Conservation (phyloP, 2,797 vertebrate species). For the Sparidentex hasta region DNA sequence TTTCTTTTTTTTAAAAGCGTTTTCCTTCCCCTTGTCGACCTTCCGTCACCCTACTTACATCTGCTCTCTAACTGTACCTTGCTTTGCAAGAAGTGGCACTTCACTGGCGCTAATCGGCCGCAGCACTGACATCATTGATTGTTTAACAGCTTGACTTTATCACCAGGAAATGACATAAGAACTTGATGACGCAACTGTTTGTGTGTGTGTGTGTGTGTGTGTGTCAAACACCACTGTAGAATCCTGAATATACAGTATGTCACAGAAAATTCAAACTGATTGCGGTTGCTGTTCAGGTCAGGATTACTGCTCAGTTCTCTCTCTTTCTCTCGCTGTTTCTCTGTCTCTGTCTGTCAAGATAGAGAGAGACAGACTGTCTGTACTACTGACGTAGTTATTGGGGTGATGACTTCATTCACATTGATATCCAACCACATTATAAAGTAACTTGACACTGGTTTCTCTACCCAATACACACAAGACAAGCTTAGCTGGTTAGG, state of each 20-base stretch:
- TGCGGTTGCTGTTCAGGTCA: constrained; percentile 23
- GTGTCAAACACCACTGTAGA: constrained; percentile 23
- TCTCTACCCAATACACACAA: constrained; percentile 33
- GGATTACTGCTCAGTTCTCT: background rate
- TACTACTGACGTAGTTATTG: constrained; percentile 25
- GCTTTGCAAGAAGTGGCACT: constrained; percentile 28
- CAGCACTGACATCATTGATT: constrained; percentile 50
- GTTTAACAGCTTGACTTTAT: constrained; percentile 35
- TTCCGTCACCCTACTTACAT: background rate
- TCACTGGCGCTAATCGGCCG: constrained; percentile 31
- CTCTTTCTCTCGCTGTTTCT: background rate
- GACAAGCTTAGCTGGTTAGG: constrained; percentile 28
- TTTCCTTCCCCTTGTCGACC: background rate
- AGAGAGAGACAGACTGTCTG: constrained; percentile 17
- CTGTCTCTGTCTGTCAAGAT: background rate
- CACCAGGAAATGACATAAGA: constrained; percentile 51
- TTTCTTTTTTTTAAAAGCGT: background rate
- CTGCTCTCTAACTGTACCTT: background rate
- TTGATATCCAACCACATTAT: constrained; percentile 46
- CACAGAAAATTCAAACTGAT: constrained; percentile 27
- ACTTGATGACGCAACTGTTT: constrained; percentile 20
- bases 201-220: background rate
- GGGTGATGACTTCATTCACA: constrained; percentile 48
- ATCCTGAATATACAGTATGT: constrained; percentile 26
- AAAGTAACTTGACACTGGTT: constrained; percentile 44